These are phyloP conservation scores for Eumacrocentrus americanus DNA, from an alignment of 2,888 invertebrate species.

Conservation along the genomic window DNA sequence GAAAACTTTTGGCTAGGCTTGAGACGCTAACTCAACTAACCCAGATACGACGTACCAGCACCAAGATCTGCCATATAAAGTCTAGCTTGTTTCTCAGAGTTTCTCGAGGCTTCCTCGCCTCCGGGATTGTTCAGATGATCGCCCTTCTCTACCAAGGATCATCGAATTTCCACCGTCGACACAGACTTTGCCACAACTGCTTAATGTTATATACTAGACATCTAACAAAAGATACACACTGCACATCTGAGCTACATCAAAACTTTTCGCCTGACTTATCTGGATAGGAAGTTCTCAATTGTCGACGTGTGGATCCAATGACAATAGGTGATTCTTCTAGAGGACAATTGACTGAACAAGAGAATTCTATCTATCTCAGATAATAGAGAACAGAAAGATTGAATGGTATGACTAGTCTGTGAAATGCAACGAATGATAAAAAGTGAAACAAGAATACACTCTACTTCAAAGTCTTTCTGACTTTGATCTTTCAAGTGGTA, in stretches of 20 bases:
- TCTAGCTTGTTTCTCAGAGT: slow-evolving; percentile 4
- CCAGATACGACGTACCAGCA: slow-evolving; percentile 9
- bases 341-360: no score
- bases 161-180: neutral
- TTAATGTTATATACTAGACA: no score
- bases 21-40: slow-evolving; percentile 25
- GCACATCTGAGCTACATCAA: no score
- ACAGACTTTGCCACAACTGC: neutral
- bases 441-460: neutral
- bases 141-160: neutral
- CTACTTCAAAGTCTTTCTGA: neutral
- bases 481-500: slow-evolving; percentile 7
- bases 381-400: no score
- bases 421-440: neutral
- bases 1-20: slow-evolving; percentile 4
- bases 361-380: no score
- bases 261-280: no score
- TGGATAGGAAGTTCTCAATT: no score
- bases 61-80: slow-evolving; percentile 9
- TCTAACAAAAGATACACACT: no score
- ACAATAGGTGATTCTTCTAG: no score
- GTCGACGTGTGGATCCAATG: no score
- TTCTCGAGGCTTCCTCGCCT: neutral
- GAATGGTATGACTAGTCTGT: no score
- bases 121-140: neutral